A percentile compares a stretch with the other conserved stretches of the same genome.
phyloP scores from a whole-genome alignment of 2,113 vertebrate species.

The Elephantulus edwardii region DNA sequence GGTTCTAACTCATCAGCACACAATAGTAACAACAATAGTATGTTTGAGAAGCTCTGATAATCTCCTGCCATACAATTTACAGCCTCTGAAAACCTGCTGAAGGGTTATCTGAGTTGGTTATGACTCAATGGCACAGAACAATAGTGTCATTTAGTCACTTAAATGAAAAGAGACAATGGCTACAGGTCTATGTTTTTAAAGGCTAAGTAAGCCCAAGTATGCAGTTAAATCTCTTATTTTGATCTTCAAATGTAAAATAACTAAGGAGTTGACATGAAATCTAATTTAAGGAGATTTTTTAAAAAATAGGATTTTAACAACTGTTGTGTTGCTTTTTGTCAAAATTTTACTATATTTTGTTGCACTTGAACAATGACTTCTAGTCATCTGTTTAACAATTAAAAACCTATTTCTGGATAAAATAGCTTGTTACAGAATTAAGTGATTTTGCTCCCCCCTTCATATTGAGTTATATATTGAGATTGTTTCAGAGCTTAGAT shows the following conservation, averaged over 20 bases:
- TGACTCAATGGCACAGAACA: no score
- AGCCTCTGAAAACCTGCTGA: no score
- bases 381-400: slow-evolving; percentile 17
- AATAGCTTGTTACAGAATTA: slow-evolving; percentile 11
- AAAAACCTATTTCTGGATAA: neutral
- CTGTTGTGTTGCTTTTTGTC: slow-evolving; percentile 15
- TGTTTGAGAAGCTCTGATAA: no score
- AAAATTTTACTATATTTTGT: slow-evolving; percentile 31
- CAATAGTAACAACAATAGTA: no score
- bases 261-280: neutral
- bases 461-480: neutral
- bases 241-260: slow-evolving; percentile 10
- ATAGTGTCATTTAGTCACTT: neutral
- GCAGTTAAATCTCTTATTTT: slow-evolving; percentile 16
- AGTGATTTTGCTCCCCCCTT: neutral
- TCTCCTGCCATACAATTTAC: no score
- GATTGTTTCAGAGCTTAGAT: slow-evolving; percentile 17
- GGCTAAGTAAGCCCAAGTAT: neutral
- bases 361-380: slow-evolving; percentile 24
- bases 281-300: neutral
- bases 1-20: no score
- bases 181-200: neutral
- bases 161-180: no score
- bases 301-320: slow-evolving; percentile 16
- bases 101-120: no score